A percentile compares a stretch with the other conserved stretches of the same genome.
These are phyloP conservation scores for Otocyon megalotis DNA, from an alignment of 2,113 vertebrate genomes.

Conservation along the genomic window DNA sequence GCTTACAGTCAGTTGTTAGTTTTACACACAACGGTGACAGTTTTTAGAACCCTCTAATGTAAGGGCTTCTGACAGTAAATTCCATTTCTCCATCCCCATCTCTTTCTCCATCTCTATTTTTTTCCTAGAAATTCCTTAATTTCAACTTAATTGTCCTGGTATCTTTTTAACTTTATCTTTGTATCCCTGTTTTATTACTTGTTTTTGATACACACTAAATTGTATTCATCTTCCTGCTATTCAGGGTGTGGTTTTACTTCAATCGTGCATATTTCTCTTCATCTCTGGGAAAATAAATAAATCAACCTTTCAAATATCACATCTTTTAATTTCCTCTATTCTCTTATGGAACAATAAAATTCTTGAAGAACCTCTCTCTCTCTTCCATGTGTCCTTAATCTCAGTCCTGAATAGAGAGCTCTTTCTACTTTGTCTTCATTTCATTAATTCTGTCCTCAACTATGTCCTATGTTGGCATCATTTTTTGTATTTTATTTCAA, in stretches of 20 bases:
- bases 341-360: not conserved
- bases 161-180: not conserved
- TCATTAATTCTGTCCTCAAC: not conserved
- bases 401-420: not conserved
- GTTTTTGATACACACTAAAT: not conserved
- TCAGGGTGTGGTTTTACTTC: not conserved
- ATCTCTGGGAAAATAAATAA: not conserved
- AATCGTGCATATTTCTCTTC: not conserved
- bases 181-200: not conserved
- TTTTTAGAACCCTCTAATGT: not conserved
- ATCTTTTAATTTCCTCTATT: not conserved
- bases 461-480: not conserved
- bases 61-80: fast-evolving
- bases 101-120: not conserved
- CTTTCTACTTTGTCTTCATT: not conserved
- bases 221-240: too few relatives aligned
- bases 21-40: not conserved
- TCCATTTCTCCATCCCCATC: not conserved
- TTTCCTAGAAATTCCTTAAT: not conserved
- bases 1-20: not conserved
- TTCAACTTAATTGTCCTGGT: not conserved
- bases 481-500: not conserved
- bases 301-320: not conserved
- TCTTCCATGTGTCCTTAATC: not conserved
- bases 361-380: not conserved